A percentile compares a stretch with the other conserved stretches of the same genome.
phyloP scores from a whole-genome alignment of 2,888 invertebrate species.

The Drosophila flavopinicola region DNA sequence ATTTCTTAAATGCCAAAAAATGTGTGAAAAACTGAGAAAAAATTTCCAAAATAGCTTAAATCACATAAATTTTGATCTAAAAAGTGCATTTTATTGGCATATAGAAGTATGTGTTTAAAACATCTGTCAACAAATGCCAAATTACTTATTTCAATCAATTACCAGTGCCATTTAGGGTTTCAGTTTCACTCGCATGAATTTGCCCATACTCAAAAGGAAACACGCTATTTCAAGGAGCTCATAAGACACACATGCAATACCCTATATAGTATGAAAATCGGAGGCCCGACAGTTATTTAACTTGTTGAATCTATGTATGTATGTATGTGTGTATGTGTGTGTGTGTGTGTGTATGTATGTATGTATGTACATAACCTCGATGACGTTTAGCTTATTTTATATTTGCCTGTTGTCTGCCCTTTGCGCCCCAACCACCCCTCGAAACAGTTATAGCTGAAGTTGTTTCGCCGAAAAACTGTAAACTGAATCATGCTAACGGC shows the following conservation, averaged over 20 bases:
- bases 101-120: no score
- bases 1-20: no score
- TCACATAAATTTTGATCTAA: no score
- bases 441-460: slow-evolving; percentile 2
- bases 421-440: neutral
- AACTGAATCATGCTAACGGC: slow-evolving; percentile 66
- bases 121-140: slow-evolving; percentile 1
- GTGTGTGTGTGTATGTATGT: no score
- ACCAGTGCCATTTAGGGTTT: neutral
- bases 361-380: slow-evolving; percentile 9
- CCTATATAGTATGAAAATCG: slow-evolving; percentile 16
- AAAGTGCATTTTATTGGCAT: no score
- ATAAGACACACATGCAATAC: neutral
- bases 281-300: slow-evolving; percentile 53
- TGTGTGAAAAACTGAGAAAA: no score
- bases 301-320: slow-evolving; percentile 38
- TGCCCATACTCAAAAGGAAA: neutral
- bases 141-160: no score
- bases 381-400: slow-evolving; percentile 21
- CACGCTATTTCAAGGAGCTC: slow-evolving; percentile 4
- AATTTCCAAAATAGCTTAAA: no score
- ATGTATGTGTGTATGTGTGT: no score
- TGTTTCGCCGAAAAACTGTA: slow-evolving; percentile 57
- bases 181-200: neutral
- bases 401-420: slow-evolving; percentile 21